Evolutionary conservation across 1,140 invertebrate species (phyloP), one percentile per base, ranked within the genome.

Genomic region (Andricus grossulariae): DNA sequence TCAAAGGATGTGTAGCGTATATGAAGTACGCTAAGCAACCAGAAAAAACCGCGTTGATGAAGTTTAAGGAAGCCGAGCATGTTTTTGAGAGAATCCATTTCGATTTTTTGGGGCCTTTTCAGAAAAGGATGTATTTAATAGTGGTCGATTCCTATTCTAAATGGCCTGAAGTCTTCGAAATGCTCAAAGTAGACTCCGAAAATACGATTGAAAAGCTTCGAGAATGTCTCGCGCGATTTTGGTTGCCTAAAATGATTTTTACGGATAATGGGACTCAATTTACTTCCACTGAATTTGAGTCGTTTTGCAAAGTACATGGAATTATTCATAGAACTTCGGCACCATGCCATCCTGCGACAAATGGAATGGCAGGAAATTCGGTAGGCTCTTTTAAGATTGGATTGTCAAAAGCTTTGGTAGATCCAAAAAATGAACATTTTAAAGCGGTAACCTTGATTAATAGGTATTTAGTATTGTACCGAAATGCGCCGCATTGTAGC

Each of bases 311-410:
- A 50, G 12, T 50, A 71, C 80, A 83, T 25, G 72, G 81, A 2
- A 85, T 86, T 32, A 71, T 78, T 13, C 79, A 85, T 60, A 80
- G 74, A 15, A 73, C 66, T 32, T 74, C 76, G 21, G 21, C 84
- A 71, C 51, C 82, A 19, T 83, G 78, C 76, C 82, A 86, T 80
- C 84, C 86, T 19, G 84, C 80, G 5, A 84, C 84, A 4, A 90
- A 90, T 79, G 84, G 84, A n/a, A 82, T 83, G 32, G 84, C 85
- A 16, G 85, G 87, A 81, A 86, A 91, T 71, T 80, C 86, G 0
- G 90, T 92, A 1, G 86, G 88, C 83, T 87, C 78, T 3, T 80
- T 91, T 50, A 91, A 92, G 80, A 86, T 83, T 13, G 73, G 32
- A 10, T 60, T 78, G 32, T 21, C 21, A 16, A 76, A 73, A 66